Evolutionary conservation across 2,888 invertebrate genomes (phyloP).

Genomic region (Temnothorax rugatulus): DNA sequence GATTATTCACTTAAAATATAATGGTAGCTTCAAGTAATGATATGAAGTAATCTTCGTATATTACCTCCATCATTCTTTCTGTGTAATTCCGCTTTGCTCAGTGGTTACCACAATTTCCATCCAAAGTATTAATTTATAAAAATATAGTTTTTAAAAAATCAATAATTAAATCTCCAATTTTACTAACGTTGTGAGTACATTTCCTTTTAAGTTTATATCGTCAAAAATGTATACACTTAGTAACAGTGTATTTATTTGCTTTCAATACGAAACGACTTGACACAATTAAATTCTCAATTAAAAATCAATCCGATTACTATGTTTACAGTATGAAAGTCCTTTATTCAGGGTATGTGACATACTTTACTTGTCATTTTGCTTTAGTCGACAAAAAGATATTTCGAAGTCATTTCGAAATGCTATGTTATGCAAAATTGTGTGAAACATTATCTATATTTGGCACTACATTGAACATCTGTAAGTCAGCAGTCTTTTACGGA

Average conservation of each 20-base stretch:
- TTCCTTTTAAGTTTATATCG: not conserved
- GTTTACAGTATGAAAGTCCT: not conserved
- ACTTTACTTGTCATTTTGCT: slow-evolving; percentile 2
- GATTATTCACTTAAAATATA: slow-evolving; percentile 17
- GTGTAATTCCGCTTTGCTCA: not conserved
- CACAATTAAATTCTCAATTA: not conserved
- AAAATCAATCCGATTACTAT: not conserved
- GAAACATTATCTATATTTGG: not conserved
- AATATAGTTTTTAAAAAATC: not conserved
- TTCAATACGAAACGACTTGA: not conserved
- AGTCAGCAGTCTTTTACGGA: not conserved
- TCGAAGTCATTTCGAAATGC: not conserved
- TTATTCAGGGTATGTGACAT: not conserved
- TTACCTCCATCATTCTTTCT: not conserved
- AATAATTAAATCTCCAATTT: not conserved
- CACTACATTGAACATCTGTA: not conserved
- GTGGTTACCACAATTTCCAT: not conserved
- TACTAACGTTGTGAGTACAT: not conserved
- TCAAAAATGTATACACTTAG: not conserved
- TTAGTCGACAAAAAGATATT: not conserved
- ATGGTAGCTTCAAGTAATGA: not conserved
- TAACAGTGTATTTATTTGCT: not conserved
- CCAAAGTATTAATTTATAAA: not conserved
- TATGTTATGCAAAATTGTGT: too few species aligned
- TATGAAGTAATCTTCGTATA: not conserved